Evolutionary conservation across 2,888 invertebrate genomes (phyloP), one percentile per base, ranked within the genome.

Genomic region (Drosophila differens): DNA sequence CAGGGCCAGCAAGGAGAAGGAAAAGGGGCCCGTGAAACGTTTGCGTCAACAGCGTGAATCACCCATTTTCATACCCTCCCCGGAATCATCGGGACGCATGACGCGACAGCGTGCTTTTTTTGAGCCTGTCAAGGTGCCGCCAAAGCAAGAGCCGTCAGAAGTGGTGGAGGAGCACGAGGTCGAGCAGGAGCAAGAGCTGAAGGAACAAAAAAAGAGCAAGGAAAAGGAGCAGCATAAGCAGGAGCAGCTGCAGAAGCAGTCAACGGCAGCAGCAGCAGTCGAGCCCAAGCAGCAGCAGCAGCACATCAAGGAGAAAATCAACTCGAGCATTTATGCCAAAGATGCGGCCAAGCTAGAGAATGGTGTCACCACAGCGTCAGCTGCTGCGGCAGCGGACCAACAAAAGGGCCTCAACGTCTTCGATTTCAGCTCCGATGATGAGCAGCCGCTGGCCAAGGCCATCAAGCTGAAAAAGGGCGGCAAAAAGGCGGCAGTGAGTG

Each of bases 351-450:
- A 84, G 67, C 59, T 87, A 47, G 88, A 91, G 53, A 91, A 88
- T 39, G 89, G 90, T 19, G 76, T 76, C 32, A 71, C 49, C 22
- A 76, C 67, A 14, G 70, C 68, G 1, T 44, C 66, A 25, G 54
- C 64, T 16, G 41, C 52, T 14, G 62, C 76, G 1, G 74, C 57
- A 12, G 52, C 75, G 14, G 89, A 91, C 28, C 68, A 74, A 35
- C 85, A 82, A 62, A 78, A 84, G 32, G 84, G 83, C 19, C 75
- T 91, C 12, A 91, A 93, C 73, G 89, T 93, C 28, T 93, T 93
- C 64, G 93, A 93, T 57, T 95, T 94, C 82, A 95, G 95, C 10
- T 94, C 95, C 2, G 95, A 94, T 63, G 95, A 95, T 81, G 94
- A 95, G 78, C 94, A 94, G 81, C 94, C 94, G 2, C 86, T 94